Conservation (phyloP, 2,113 vertebrate genomes). For the Verasper variegatus region DNA sequence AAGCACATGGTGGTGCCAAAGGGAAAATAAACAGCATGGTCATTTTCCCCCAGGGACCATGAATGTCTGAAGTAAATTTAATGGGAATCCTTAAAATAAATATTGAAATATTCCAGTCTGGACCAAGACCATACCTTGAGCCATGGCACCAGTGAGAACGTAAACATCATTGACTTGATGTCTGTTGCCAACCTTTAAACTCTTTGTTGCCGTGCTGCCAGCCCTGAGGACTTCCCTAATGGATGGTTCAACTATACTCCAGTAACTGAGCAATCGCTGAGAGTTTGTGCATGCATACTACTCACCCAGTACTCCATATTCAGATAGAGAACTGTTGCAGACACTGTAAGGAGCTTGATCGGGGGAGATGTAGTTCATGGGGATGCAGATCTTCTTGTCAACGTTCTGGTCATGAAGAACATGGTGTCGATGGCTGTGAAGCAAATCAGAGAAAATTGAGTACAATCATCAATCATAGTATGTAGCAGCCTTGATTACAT, state of each 20-base stretch:
- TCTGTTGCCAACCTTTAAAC: neutral
- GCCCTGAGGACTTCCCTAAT: too few species aligned
- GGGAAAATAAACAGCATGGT: too few species aligned
- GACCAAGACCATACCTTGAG: too few species aligned
- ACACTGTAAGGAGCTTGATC: constrained; percentile 94
- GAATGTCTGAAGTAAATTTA: too few species aligned
- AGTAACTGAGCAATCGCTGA: neutral
- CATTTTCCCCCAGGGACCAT: too few species aligned
- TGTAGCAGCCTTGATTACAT: neutral
- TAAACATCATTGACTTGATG: too few species aligned
- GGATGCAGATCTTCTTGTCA: constrained; percentile 93
- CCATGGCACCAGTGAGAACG: too few species aligned
- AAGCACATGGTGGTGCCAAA: too few species aligned
- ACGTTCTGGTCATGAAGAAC: constrained; percentile 95
- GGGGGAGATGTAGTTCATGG: constrained; percentile 92
- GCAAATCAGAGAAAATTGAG: neutral
- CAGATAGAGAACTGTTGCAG: constrained; percentile 95
- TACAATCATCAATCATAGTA: neutral
- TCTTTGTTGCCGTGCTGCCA: too few species aligned
- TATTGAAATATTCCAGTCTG: neutral
- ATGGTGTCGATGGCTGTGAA: constrained; percentile 91
- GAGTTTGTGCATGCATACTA: neutral
- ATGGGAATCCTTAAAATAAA: too few species aligned
- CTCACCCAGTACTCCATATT: constrained; percentile 89
- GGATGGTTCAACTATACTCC: neutral